Conservation (phyloP, 2,888 invertebrate species). For the Eumerus sabulonum region DNA sequence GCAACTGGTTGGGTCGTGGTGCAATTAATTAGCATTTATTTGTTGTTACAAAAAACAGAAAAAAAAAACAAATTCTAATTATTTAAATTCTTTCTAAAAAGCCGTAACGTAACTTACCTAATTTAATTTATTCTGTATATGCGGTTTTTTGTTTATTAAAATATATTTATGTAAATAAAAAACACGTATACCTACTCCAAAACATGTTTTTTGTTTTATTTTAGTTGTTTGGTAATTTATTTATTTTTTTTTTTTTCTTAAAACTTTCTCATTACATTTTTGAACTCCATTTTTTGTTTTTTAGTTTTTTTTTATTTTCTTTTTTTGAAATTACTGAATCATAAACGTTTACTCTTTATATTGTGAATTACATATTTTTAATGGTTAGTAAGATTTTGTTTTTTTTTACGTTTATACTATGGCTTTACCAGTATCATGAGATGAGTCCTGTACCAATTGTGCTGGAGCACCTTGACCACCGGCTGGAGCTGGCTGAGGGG, state of each 20-base stretch:
- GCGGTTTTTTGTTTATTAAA: slow-evolving; percentile 15
- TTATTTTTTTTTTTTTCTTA: slow-evolving; percentile 27
- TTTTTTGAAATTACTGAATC: slow-evolving; percentile 65
- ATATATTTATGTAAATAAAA: slow-evolving; percentile 48
- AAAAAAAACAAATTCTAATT: slow-evolving; percentile 5
- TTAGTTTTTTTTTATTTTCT: slow-evolving; percentile 36
- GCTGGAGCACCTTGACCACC: slow-evolving; percentile 80
- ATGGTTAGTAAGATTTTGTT: slow-evolving; percentile 22
- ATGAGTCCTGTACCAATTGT: slow-evolving; percentile 73
- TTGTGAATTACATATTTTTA: slow-evolving; percentile 46
- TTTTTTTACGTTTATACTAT: slow-evolving; percentile 64
- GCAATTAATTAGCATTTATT: slow-evolving; percentile 39
- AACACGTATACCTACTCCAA: slow-evolving; percentile 62
- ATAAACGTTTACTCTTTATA: slow-evolving; percentile 58
- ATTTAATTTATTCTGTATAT: slow-evolving; percentile 6
- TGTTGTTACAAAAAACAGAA: slow-evolving; percentile 50
- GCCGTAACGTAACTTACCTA: slow-evolving; percentile 61
- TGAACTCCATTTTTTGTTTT: slow-evolving; percentile 5
- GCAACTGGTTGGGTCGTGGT: slow-evolving; percentile 33
- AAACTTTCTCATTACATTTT: slow-evolving; percentile 57
- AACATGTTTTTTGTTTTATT: slow-evolving; percentile 29
- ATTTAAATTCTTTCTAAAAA: slow-evolving; percentile 33
- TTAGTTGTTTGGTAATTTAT: slow-evolving; percentile 48
- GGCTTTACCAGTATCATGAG: slow-evolving; percentile 69
- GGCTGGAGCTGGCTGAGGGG: slow-evolving; percentile 80